Percentiles rank a stretch among this genome's conserved stretches.
These are phyloP conservation scores for Saturnia pavonia DNA, from an alignment of 2,888 invertebrate species.

Conservation along the genomic window DNA sequence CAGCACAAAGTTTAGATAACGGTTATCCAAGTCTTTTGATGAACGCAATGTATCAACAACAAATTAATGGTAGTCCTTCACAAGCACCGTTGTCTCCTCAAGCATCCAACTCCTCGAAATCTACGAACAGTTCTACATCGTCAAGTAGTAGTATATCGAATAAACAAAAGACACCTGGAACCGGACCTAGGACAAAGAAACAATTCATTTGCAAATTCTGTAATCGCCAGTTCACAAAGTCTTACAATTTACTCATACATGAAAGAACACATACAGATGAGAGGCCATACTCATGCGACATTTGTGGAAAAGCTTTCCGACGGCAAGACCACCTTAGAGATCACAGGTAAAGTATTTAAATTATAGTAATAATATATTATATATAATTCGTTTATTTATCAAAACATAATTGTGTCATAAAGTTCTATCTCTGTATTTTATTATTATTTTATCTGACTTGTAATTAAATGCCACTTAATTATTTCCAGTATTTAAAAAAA, in stretches of 20 bases:
- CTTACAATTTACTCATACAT: conserved; percentile 98
- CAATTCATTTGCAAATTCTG: conserved; percentile 99
- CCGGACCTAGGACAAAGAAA: conserved; percentile 95
- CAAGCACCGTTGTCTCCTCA: conserved; percentile 73
- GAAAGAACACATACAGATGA: conserved; percentile 99
- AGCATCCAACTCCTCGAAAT: conserved; percentile 72
- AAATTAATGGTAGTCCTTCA: conserved; percentile 74
- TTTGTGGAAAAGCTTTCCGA: conserved; percentile 98
- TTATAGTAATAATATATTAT: background rate
- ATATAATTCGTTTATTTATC: too few relatives aligned
- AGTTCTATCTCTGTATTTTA: background rate
- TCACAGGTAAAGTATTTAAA: conserved; percentile 86
- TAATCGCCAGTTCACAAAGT: conserved; percentile 98
- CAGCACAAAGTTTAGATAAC: conserved; percentile 83
- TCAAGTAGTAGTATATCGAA: conserved; percentile 73
- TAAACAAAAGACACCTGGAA: conserved; percentile 71
- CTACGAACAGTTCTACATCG: conserved; percentile 72
- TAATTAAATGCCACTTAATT: background rate
- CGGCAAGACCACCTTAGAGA: conserved; percentile 97
- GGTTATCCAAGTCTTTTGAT: conserved; percentile 87
- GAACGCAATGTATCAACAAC: conserved; percentile 85
- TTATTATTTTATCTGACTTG: background rate
- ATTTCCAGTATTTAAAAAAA: too few relatives aligned
- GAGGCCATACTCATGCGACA: conserved; percentile 98
- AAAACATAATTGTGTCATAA: background rate